These are phyloP conservation scores for Tamias sibiricus DNA, from an alignment of 2,113 vertebrate species.

Conservation along the genomic window DNA sequence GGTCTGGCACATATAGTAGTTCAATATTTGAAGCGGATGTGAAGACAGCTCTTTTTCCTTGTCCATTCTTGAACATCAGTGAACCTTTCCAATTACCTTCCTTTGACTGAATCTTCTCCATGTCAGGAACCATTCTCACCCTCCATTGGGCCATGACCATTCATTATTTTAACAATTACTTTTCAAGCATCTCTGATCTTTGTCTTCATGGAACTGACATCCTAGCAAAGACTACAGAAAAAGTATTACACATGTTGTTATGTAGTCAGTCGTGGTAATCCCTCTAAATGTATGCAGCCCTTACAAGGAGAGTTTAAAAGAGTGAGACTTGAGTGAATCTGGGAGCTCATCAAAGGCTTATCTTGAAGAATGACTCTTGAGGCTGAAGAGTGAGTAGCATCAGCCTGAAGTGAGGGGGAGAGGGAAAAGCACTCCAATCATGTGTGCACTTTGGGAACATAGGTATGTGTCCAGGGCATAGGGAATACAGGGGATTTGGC, in stretches of 20 bases:
- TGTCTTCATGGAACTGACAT: not conserved
- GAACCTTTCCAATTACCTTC: not conserved
- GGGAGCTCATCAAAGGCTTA: not conserved
- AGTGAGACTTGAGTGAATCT: not conserved
- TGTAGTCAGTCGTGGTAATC: not conserved
- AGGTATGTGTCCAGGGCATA: not conserved
- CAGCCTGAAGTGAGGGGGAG: not conserved
- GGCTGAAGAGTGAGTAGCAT: not conserved
- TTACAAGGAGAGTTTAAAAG: not conserved
- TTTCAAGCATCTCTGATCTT: not conserved
- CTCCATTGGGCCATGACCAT: not conserved
- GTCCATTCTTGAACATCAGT: not conserved
- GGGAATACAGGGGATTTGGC: not conserved
- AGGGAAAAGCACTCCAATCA: not conserved
- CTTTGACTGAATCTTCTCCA: not conserved
- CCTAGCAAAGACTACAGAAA: not conserved
- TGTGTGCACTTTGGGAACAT: accelerated
- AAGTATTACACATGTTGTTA: not conserved
- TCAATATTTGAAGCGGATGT: not conserved
- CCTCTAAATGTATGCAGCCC: not conserved
- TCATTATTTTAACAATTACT: not conserved
- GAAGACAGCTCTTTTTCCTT: not conserved
- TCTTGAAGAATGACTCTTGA: not conserved
- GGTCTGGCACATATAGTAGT: not conserved
- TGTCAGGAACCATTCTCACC: not conserved